Percentiles rank a stretch among this genome's conserved stretches.
Evolutionary conservation across 2,888 invertebrate species (phyloP).

Genomic region (Sminthurinus aureus): DNA sequence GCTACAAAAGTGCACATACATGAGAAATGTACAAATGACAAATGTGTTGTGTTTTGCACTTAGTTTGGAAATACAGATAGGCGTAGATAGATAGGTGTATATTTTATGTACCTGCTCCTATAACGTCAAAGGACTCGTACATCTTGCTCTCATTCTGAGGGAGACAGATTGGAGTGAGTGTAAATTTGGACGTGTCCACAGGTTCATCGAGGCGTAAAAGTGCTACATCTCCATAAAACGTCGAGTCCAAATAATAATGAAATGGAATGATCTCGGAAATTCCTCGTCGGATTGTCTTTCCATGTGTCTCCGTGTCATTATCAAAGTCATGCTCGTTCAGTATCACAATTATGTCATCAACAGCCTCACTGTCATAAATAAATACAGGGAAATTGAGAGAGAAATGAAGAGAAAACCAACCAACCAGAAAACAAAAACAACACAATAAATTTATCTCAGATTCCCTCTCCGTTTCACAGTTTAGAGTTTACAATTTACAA

Average conservation of each 20-base stretch:
- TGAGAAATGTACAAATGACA: too few species aligned
- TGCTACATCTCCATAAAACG: slow-evolving; percentile 57
- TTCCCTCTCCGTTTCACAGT: too few species aligned
- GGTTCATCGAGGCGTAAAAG: slow-evolving; percentile 51
- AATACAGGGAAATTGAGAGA: too few species aligned
- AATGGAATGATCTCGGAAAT: slow-evolving; percentile 56
- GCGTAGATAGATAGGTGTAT: too few species aligned
- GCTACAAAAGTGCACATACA: too few species aligned
- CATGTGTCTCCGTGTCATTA: slow-evolving; percentile 51
- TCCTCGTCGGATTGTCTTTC: slow-evolving; percentile 45
- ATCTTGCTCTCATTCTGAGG: slow-evolving; percentile 40
- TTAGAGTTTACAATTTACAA: too few species aligned
- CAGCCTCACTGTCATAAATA: slow-evolving; percentile 55
- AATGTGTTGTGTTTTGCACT: too few species aligned
- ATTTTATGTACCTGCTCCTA: too few species aligned
- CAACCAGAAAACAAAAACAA: too few species aligned
- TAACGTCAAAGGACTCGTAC: slow-evolving; percentile 54
- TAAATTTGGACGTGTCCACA: slow-evolving; percentile 49
- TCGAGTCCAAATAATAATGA: slow-evolving; percentile 56
- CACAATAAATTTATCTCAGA: too few species aligned
- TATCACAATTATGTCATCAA: slow-evolving; percentile 54
- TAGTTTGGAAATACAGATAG: too few species aligned
- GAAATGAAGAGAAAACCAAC: too few species aligned
- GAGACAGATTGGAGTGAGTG: slow-evolving; percentile 54
- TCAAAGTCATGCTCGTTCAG: slow-evolving; percentile 58